phyloP scores from a whole-genome alignment of 2,888 invertebrate genomes.

The Lissonota sp. region DNA sequence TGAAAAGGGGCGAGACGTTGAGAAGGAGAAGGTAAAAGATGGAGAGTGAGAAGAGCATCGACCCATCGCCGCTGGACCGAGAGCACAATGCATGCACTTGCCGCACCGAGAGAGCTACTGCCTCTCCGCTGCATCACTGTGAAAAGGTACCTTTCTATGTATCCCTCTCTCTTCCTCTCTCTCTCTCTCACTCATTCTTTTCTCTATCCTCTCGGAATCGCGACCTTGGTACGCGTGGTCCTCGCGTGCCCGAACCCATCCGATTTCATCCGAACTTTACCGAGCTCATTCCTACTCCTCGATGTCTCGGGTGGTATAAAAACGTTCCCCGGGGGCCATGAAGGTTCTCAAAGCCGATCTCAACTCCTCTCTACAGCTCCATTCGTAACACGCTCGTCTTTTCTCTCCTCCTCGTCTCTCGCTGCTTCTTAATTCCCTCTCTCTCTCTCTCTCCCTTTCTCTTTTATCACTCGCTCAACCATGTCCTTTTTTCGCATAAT shows the following conservation, averaged over 20 bases:
- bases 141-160: conserved; percentile 61
- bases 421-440: conserved; percentile 56
- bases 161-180: too few species aligned
- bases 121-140: conserved; percentile 56
- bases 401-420: conserved; percentile 58
- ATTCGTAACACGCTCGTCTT: conserved; percentile 69
- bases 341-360: conserved; percentile 64
- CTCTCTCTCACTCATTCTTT: too few species aligned
- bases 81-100: conserved; percentile 64
- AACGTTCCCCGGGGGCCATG: conserved; percentile 63
- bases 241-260: conserved; percentile 71
- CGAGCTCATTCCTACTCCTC: conserved; percentile 52
- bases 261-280: conserved; percentile 56
- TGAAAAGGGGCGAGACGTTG: background rate
- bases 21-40: conserved; percentile 26
- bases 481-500: conserved; percentile 26
- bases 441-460: conserved; percentile 36
- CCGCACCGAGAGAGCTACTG: conserved; percentile 46
- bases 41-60: conserved; percentile 50
- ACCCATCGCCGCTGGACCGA: conserved; percentile 57
- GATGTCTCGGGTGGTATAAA: conserved; percentile 27
- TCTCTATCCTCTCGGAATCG: conserved; percentile 32
- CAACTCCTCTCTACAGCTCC: conserved; percentile 64
- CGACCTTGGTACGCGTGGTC: conserved; percentile 74
- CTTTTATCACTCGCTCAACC: background rate